Evolutionary conservation across 2,888 invertebrate genomes (phyloP).

Genomic region (Hypselothyrea guttata): DNA sequence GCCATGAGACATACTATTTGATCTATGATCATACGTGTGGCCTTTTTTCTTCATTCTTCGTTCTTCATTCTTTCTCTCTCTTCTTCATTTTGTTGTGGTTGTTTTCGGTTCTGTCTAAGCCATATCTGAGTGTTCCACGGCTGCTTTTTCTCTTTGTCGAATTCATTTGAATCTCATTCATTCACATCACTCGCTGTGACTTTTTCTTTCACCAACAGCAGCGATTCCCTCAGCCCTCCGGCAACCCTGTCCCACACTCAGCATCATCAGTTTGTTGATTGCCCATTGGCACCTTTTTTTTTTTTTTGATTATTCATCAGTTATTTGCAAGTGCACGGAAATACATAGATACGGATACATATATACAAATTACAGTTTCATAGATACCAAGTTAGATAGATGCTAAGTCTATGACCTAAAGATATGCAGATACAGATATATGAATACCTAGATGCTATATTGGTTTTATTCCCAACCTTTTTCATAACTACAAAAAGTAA

Average conservation of each 20-base stretch:
- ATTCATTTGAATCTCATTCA: conserved; percentile 47
- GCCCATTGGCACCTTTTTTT: conserved; percentile 21
- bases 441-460: too few species aligned
- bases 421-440: conserved; percentile 16
- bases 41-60: background rate
- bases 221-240: background rate
- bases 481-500: too few species aligned
- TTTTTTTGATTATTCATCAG: background rate
- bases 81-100: too few species aligned
- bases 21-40: conserved; percentile 22
- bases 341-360: conserved; percentile 9
- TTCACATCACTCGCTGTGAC: conserved; percentile 23
- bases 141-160: conserved; percentile 20
- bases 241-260: background rate
- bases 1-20: conserved; percentile 19
- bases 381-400: conserved; percentile 1
- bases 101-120: too few species aligned
- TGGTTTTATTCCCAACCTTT: too few species aligned
- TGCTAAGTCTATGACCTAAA: conserved; percentile 17
- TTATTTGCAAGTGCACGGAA: conserved; percentile 18
- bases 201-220: conserved; percentile 24
- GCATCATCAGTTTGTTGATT: conserved; percentile 29
- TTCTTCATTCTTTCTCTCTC: background rate
- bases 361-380: conserved; percentile 19
- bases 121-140: too few species aligned